These are phyloP conservation scores for human (Homo sapiens) DNA, from an alignment of 2,113 vertebrate species.

Conservation along the genomic window GRCh38 chr14:102417501-102418000, in stretches of 20 bases:
- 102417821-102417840: too few relatives aligned
- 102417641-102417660: neutral
- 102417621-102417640: neutral
- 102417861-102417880: too few relatives aligned
- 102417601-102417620: neutral
- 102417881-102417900: too few relatives aligned
- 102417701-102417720: too few relatives aligned
- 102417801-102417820: too few relatives aligned
- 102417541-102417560: neutral
- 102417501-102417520: neutral
- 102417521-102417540: neutral
- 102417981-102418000: neutral
- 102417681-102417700: neutral
- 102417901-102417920: too few relatives aligned
- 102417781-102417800: too few relatives aligned
- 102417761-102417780: too few relatives aligned
- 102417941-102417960: too few relatives aligned
- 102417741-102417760: accelerated
- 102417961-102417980: neutral
- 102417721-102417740: too few relatives aligned
- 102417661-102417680: neutral
- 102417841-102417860: too few relatives aligned
- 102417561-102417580: neutral
- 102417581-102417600: neutral
- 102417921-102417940: too few relatives aligned